Base-by-base conservation (phyloP, 2,888 invertebrate genomes). In the Mactromeris polynyma region DNA sequence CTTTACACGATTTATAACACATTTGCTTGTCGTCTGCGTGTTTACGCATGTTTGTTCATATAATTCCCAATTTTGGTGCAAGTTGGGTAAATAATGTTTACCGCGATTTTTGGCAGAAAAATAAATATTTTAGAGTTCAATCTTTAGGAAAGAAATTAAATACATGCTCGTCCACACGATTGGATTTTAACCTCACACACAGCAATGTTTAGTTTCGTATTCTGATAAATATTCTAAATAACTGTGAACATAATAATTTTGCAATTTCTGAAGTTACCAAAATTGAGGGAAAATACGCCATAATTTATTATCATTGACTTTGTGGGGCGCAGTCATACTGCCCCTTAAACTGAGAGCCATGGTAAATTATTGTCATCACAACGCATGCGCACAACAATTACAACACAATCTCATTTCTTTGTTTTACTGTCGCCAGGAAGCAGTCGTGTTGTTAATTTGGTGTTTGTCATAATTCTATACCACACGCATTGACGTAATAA, bases 1-100 rank as follows among this genome's bases (percentile, higher is more conserved):
- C 51, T 83, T 85, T 83, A 79, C 84, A 87, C 85, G 88, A 88
- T 90, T 86, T 88, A 88, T 46, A 85, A 88, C 88, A 88, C 86
- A 89, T 51, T 79, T 69, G 11, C 81, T 58, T 89, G 89, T 89
- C 77, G 84, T 77, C 77, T 84, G 54, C 51, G 54, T 84, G 54
- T 84, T 73, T 73, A 73, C 73, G 73, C 33, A 33, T 36, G 73
- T 73, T 73, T 19, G 19, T 73, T 73, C 73, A 80, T 17, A 80
- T 51, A 36, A 2, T 9, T 2, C 26, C 21, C 21, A 33, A 33
- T 19, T 33, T 33, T 73, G 4, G 3, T 73, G 36, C 58, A 33
- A 33, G 73, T 33, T 26, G 9, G 73, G 31, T 73, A 73, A 73
- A 73, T 33, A 73, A 33, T 73, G 19, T 58, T 46, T 46, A 46